These are phyloP conservation scores for Campopleginae sp. DNA, from an alignment of 2,888 invertebrate genomes.

Conservation along the genomic window DNA sequence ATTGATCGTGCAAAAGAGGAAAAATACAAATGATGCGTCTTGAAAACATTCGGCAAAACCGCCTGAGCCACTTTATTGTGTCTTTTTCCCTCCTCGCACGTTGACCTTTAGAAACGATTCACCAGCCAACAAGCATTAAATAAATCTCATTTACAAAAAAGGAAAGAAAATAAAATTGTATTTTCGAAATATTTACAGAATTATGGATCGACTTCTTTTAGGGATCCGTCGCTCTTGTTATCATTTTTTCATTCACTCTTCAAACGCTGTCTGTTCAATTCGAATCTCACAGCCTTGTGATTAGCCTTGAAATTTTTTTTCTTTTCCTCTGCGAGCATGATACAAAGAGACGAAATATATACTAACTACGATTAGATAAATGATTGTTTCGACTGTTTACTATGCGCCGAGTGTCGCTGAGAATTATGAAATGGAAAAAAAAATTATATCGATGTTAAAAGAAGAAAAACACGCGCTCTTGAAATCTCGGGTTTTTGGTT, in stretches of 20 bases:
- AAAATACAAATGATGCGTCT: constrained; percentile 58
- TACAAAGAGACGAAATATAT: neutral
- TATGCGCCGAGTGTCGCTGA: constrained; percentile 9
- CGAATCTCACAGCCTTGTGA: neutral
- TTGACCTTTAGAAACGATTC: neutral
- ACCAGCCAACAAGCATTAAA: neutral
- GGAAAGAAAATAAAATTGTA: constrained; percentile 37
- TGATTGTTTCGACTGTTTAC: constrained; percentile 7
- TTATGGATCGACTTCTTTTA: neutral
- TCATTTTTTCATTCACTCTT: neutral
- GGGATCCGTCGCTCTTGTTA: neutral
- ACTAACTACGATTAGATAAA: neutral
- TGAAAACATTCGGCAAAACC: constrained; percentile 33
- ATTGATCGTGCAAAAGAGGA: constrained; percentile 43
- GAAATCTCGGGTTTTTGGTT: constrained; percentile 7
- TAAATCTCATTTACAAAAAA: constrained; percentile 34
- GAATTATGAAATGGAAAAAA: constrained; percentile 10
- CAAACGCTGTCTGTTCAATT: neutral
- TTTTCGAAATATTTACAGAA: constrained; percentile 58
- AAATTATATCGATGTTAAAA: constrained; percentile 7
- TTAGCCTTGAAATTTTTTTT: neutral
- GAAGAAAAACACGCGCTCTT: neutral
- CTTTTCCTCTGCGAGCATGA: neutral
- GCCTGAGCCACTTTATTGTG: constrained; percentile 32
- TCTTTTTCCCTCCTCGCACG: neutral